Evolutionary conservation across 2,888 invertebrate genomes (phyloP).

Genomic region (Torymus tubicola): DNA sequence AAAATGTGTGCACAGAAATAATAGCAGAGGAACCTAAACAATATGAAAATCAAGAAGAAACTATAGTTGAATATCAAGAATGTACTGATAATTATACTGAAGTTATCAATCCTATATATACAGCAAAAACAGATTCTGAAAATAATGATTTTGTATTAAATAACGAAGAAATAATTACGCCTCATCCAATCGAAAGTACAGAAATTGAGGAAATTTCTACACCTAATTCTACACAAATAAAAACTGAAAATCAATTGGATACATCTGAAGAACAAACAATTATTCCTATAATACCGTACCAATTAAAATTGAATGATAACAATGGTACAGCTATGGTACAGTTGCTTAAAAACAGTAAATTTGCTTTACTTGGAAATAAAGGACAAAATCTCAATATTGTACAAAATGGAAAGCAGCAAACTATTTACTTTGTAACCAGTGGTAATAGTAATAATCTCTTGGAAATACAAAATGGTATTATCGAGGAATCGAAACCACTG

Average conservation of each 20-base stretch:
- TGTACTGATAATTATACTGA: slow-evolving; percentile 42
- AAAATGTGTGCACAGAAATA: slow-evolving; percentile 29
- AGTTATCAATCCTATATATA: slow-evolving; percentile 32
- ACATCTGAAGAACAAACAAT: slow-evolving; percentile 52
- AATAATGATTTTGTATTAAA: slow-evolving; percentile 44
- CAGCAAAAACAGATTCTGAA: slow-evolving; percentile 29
- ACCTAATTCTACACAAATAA: slow-evolving; percentile 41
- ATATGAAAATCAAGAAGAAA: slow-evolving; percentile 47
- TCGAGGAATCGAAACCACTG: slow-evolving; percentile 62
- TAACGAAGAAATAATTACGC: slow-evolving; percentile 37
- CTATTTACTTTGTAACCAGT: slow-evolving; percentile 68
- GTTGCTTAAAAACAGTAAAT: slow-evolving; percentile 61
- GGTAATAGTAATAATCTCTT: slow-evolving; percentile 64
- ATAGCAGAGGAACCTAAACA: slow-evolving; percentile 9
- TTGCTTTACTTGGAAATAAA: slow-evolving; percentile 65
- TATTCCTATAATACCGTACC: slow-evolving; percentile 58
- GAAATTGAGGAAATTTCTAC: slow-evolving; percentile 45
- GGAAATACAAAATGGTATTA: slow-evolving; percentile 63
- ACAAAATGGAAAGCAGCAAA: slow-evolving; percentile 67
- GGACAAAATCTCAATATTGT: slow-evolving; percentile 67
- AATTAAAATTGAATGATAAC: slow-evolving; percentile 60
- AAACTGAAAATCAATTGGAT: slow-evolving; percentile 31
- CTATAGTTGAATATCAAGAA: slow-evolving; percentile 51
- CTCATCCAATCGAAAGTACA: slow-evolving; percentile 19
- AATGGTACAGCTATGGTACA: slow-evolving; percentile 60